Percentiles rank a stretch among this genome's conserved stretches.
Conservation (phyloP, 2,797 vertebrate genomes). For the Urocyon cinereoargenteus region DNA sequence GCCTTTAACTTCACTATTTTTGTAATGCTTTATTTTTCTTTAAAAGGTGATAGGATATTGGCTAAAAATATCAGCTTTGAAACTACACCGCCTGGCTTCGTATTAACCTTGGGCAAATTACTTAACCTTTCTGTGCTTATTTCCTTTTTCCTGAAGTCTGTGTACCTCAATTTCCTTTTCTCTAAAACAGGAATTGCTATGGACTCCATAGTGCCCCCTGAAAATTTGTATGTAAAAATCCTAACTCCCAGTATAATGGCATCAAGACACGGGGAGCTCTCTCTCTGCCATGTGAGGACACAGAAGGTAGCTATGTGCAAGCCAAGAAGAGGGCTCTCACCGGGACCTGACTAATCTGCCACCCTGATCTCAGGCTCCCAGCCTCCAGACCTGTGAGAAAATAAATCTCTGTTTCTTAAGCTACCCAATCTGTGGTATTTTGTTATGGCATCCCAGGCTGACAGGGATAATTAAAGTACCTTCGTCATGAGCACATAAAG, state of each 20-base stretch:
- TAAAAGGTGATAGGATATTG: neutral
- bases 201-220: neutral
- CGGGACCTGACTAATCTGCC: neutral
- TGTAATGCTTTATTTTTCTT: neutral
- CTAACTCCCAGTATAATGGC: neutral
- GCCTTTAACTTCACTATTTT: neutral
- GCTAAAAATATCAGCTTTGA: neutral
- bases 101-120: neutral
- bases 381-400: neutral
- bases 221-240: neutral
- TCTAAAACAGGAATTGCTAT: neutral
- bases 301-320: neutral
- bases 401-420: neutral
- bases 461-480: neutral
- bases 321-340: neutral
- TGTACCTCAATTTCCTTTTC: neutral
- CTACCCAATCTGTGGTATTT: neutral
- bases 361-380: neutral
- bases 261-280: neutral
- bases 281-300: neutral
- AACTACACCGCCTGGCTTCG: neutral
- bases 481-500: neutral
- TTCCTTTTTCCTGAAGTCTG: neutral
- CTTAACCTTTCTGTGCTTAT: neutral
- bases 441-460: neutral